A percentile compares a stretch with the other conserved stretches of the same genome.
Conservation (phyloP, 1,140 invertebrate genomes). For the Whitmania pigra region DNA sequence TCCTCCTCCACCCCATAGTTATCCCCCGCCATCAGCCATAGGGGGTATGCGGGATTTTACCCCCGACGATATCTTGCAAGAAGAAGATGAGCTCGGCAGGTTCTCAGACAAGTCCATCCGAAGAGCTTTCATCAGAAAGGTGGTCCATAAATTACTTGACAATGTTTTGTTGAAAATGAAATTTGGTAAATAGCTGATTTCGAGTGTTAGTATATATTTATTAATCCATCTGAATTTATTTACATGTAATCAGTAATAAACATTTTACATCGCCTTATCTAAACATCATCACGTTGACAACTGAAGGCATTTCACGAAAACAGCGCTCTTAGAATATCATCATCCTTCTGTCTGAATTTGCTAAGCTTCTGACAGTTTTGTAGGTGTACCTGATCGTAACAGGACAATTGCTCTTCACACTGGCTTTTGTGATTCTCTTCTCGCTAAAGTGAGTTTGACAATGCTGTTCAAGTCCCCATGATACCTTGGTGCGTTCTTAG, state of each 20-base stretch:
- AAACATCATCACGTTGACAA: no score
- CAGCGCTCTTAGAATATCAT: no score
- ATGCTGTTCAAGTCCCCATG: no score
- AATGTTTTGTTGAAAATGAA: no score
- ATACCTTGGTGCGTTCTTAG: no score
- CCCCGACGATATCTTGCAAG: not conserved
- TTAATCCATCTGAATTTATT: no score
- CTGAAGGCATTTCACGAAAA: no score
- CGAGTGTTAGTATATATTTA: no score
- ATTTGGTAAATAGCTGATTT: no score
- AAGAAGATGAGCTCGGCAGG: not conserved
- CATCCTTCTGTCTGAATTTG: no score
- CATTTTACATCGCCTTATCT: no score
- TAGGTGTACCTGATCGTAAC: constrained; percentile 23
- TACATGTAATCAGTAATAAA: no score
- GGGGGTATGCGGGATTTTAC: not conserved
- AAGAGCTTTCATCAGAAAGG: constrained; percentile 14
- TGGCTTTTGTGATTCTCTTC: constrained; percentile 17
- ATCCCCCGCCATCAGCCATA: not conserved
- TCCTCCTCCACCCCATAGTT: not conserved
- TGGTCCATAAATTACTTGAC: not conserved
- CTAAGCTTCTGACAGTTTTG: not conserved
- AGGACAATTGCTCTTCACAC: constrained; percentile 17
- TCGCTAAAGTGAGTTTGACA: constrained; percentile 14
- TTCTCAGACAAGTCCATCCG: constrained; percentile 14